A percentile compares a stretch with the other conserved stretches of the same genome.
Evolutionary conservation across 2,113 vertebrate genomes (phyloP).

Genomic region (Bungarus multicinctus): DNA sequence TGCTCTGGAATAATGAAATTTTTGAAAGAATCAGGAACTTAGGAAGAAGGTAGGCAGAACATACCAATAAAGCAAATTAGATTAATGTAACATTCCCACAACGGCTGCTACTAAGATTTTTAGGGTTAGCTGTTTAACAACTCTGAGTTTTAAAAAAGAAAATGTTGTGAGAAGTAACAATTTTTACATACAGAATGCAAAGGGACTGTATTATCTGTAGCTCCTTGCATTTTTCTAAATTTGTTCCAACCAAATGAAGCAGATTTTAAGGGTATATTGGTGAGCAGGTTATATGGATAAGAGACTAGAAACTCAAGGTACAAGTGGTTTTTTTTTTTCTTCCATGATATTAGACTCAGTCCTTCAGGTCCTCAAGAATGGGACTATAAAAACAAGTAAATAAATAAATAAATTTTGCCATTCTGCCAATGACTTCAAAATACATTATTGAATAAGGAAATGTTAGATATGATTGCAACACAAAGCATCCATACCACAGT

Average conservation of each 20-base stretch:
- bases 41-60: background rate
- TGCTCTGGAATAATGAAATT: background rate
- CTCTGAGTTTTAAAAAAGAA: background rate
- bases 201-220: background rate
- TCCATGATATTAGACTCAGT: background rate
- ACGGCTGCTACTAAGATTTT: background rate
- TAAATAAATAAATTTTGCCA: background rate
- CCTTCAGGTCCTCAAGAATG: background rate
- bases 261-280: background rate
- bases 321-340: background rate
- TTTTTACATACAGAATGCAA: background rate
- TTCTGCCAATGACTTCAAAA: background rate
- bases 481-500: background rate
- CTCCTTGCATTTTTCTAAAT: background rate
- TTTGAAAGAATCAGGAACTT: background rate
- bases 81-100: background rate
- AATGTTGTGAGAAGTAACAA: background rate
- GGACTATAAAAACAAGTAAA: background rate
- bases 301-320: background rate
- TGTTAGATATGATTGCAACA: background rate
- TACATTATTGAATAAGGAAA: background rate
- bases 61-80: background rate
- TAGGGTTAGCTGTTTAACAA: background rate
- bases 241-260: background rate
- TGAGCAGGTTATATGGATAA: background rate